These are phyloP conservation scores for Drosophila albomicans DNA, from an alignment of 1,140 invertebrate species.

Conservation along the genomic window DNA sequence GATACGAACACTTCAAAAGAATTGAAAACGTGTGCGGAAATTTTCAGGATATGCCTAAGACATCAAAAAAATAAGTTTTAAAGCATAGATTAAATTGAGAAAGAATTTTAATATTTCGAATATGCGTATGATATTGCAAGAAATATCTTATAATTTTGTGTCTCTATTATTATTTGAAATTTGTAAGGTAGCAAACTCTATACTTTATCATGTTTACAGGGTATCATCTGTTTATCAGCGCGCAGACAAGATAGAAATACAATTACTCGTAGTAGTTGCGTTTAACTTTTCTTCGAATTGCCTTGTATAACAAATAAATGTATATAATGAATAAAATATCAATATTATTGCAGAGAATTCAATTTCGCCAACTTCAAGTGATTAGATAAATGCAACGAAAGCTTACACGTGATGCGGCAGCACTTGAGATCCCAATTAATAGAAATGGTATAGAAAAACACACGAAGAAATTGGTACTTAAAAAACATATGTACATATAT, in stretches of 20 bases:
- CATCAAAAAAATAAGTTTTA: no score
- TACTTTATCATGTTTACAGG: neutral
- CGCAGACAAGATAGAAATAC: neutral
- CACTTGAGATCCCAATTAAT: conserved; percentile 21
- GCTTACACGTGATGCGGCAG: conserved; percentile 2
- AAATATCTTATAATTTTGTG: no score
- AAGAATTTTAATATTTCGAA: no score
- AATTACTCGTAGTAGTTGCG: no score
- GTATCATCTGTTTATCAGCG: neutral
- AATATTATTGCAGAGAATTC: conserved; percentile 8
- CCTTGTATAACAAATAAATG: neutral
- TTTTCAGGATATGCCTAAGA: no score
- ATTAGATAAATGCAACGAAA: conserved; percentile 32
- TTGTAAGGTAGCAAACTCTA: no score
- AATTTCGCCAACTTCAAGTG: conserved; percentile 11
- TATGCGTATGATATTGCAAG: no score
- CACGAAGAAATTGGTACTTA: conserved; percentile 2
- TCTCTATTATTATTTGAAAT: no score
- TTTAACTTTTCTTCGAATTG: neutral
- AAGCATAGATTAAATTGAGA: no score
- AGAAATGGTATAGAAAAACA: neutral
- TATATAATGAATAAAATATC: conserved; percentile 11
- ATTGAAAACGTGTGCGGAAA: no score
- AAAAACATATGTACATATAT: conserved; percentile 24
- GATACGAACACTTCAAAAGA: neutral